Base-by-base conservation (phyloP, 2,113 vertebrate genomes). In the Numenius arquata region DNA sequence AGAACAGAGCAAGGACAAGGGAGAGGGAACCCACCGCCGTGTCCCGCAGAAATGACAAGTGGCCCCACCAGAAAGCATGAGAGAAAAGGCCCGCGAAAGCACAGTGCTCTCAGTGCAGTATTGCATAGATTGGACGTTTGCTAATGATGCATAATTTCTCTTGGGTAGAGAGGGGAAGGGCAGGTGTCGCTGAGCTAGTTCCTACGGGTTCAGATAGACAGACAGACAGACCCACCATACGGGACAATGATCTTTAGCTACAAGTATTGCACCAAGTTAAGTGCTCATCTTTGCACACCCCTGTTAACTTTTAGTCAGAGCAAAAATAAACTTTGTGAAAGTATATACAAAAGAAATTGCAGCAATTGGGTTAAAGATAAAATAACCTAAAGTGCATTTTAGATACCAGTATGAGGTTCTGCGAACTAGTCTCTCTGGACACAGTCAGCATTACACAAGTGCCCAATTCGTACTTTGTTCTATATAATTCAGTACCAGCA, bases 341-440 rank as follows among this genome's bases (percentile, higher is more conserved):
- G 96, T 97, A 96, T 97, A 96, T 97, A 98, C 97, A 98, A 98
- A 98, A 97, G 94, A 98, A 98, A 98, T 97, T 98, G 98, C 98
- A 98, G 98, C 98, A 98, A 98, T 96, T 67, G 97, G 97, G 97
- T 98, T 98, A 98, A 98, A 98, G 98, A 98, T 87, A 98, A 98
- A 98, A 98, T 97, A 98, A 98, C 97, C 98, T 98, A 98, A 98
- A 98, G 98, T 98, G 98, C 98, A 98, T 98, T 98, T 98, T 96
- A 97, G 95, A 98, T 97, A 98, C 96, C 97, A 94, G 97, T 94
- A 97, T 97, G 98, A 98, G 98, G 98, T 98, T 98, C 97, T 97
- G 97, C 86, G 5, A 97, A 97, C 96, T 97, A 81, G 93, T 97
- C 96, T 95, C 94, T 95, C 92, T 92, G 97, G 97, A 96, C 96